These are phyloP conservation scores for Calephelis perditalis DNA, from an alignment of 2,888 invertebrate species.

Conservation along the genomic window DNA sequence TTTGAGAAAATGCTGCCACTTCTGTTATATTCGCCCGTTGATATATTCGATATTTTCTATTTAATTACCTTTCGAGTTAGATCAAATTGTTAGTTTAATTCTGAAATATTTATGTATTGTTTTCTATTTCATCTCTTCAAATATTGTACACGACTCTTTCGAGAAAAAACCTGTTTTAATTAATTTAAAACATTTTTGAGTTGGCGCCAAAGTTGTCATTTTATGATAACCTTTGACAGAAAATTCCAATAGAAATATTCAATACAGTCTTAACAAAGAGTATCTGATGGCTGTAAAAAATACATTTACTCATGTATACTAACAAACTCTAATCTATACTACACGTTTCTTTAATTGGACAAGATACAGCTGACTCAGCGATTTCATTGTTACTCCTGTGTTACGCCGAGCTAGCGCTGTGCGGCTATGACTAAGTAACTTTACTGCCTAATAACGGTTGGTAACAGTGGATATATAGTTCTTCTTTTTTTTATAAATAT, in stretches of 20 bases:
- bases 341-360: constrained; percentile 34
- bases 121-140: no score
- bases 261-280: constrained; percentile 1
- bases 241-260: constrained; percentile 4
- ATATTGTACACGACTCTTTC: no score
- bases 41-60: no score
- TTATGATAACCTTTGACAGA: constrained; percentile 1
- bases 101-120: no score
- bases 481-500: no score
- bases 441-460: constrained; percentile 5
- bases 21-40: no score
- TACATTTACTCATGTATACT: constrained; percentile 20
- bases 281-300: constrained; percentile 17
- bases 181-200: neutral
- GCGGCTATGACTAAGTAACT: constrained; percentile 7
- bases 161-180: no score
- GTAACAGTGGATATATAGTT: neutral
- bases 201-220: constrained; percentile 7
- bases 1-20: no score
- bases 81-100: no score
- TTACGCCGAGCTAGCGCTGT: constrained; percentile 23
- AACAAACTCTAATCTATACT: constrained; percentile 25
- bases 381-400: constrained; percentile 30
- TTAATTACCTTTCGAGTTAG: no score
- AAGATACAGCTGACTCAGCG: constrained; percentile 28